phyloP scores from a whole-genome alignment of 2,113 vertebrate species.

The Rhombomys opimus region DNA sequence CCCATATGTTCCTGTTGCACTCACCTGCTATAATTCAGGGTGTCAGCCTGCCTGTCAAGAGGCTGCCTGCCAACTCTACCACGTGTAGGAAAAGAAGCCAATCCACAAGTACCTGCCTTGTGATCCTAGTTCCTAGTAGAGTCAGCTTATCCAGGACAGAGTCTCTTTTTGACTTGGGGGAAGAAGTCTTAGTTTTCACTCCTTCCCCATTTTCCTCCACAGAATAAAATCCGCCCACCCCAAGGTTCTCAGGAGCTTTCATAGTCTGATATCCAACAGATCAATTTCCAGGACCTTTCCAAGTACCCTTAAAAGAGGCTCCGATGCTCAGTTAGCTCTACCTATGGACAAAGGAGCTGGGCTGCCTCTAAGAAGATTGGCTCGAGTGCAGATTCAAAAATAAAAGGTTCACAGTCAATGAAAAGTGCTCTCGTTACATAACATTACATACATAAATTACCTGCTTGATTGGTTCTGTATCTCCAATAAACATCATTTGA shows the following conservation, averaged over 20 bases:
- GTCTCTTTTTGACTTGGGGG: background rate
- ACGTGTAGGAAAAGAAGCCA: background rate
- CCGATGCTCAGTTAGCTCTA: conserved; percentile 46
- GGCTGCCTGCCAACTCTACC: background rate
- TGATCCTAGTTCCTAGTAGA: conserved; percentile 30
- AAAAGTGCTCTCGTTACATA: conserved; percentile 88
- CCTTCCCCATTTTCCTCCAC: conserved; percentile 13
- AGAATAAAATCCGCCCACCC: conserved; percentile 36
- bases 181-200: conserved; percentile 28
- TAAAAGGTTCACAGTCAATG: conserved; percentile 84
- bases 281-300: conserved; percentile 27
- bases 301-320: conserved; percentile 57
- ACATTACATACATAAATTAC: conserved; percentile 86
- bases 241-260: conserved; percentile 36
- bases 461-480: conserved; percentile 83
- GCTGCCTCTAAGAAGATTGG: conserved; percentile 83
- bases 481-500: conserved; percentile 81
- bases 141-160: conserved; percentile 29
- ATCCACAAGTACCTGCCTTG: background rate
- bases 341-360: conserved; percentile 81
- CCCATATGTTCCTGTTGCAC: background rate
- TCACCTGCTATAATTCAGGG: background rate
- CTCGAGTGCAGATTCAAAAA: conserved; percentile 84
- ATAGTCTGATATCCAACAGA: conserved; percentile 41
- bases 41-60: background rate